A percentile compares a stretch with the other conserved stretches of the same genome.
These are phyloP conservation scores for Drosophila sturtevanti DNA, from an alignment of 1,140 invertebrate species.

Conservation along the genomic window DNA sequence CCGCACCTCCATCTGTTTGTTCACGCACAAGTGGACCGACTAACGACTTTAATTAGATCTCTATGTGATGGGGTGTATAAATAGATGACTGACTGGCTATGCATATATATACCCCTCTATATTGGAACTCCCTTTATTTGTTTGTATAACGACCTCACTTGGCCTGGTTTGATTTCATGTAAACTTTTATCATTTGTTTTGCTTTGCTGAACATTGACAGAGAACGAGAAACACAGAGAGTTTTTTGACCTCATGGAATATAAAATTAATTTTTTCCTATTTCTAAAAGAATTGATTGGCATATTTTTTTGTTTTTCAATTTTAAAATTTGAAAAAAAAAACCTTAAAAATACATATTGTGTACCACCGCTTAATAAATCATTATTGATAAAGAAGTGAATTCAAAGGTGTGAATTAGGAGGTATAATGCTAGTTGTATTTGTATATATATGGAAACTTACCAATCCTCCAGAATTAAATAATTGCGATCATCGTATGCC, in stretches of 20 bases:
- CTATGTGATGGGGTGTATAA: slow-evolving; percentile 36
- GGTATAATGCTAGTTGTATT: too few species aligned
- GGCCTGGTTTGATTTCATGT: slow-evolving; percentile 6
- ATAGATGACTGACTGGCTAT: slow-evolving; percentile 38
- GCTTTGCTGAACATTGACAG: not conserved
- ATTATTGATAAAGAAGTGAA: not conserved
- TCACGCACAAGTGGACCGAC: slow-evolving; percentile 42
- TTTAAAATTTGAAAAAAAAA: not conserved
- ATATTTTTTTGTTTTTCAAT: too few species aligned
- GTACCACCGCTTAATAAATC: not conserved
- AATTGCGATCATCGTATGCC: slow-evolving; percentile 93
- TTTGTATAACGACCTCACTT: slow-evolving; percentile 7
- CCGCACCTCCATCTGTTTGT: slow-evolving; percentile 20
- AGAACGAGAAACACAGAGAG: not conserved
- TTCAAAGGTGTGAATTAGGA: too few species aligned
- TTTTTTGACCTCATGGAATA: not conserved
- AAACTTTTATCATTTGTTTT: slow-evolving; percentile 43
- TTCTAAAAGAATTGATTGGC: too few species aligned
- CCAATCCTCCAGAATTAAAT: slow-evolving; percentile 83
- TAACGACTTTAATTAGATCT: slow-evolving; percentile 69
- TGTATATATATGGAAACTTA: slow-evolving; percentile 37
- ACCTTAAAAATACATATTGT: too few species aligned
- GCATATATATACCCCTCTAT: not conserved
- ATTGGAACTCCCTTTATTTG: not conserved
- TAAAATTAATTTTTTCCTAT: not conserved